Base-by-base conservation (phyloP, 2,888 invertebrate species). In the Tuberolachnus salignus region DNA sequence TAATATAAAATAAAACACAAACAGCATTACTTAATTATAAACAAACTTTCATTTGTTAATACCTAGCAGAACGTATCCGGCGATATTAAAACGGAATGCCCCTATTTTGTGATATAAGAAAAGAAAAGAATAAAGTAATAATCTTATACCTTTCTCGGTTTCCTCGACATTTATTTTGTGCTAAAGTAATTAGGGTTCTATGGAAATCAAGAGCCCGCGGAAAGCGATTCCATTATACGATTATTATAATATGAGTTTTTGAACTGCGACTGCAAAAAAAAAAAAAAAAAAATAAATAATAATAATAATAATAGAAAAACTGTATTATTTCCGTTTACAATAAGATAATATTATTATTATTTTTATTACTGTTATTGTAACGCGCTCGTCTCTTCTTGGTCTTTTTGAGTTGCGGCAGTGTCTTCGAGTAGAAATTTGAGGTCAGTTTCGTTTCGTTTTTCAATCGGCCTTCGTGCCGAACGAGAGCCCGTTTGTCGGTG, bases 11-110 rank as follows among this genome's bases (percentile, higher is more conserved):
- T 21, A 23, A 34, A 21, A 46, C 1, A 44, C 23, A 46, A 71
- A 71, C 13, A 23, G n/a, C 57, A 71, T 57, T 57, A 71, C 46
- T 46, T 23, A 46, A 71, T 57, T 71, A 57, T 71, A 57, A 71
- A 71, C 23, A 57, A 57, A 46, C 57, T 59, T 8, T 21, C 44
- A 71, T 59, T 59, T 71, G 44, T 57, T 71, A 71, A 23, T 59
- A 71, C 57, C 46, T 46, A 23, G 44, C 23, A 46, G 23, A 55
- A 55, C 21, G 3, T 10, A 42, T 44, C 14, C 44, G 23, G 3
- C 3, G n/a, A 46, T 57, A 46, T 71, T 59, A 57, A 71, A 26
- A 71, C 13, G 11, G 57, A 46, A 21, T 57, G 46, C 21, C 3
- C 51, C 11, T 16, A 44, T n/a, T n/a, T n/a, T n/a, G n/a, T n/a